phyloP scores from a whole-genome alignment of 2,888 invertebrate species.

The Hirtodrosophila cameraria region DNA sequence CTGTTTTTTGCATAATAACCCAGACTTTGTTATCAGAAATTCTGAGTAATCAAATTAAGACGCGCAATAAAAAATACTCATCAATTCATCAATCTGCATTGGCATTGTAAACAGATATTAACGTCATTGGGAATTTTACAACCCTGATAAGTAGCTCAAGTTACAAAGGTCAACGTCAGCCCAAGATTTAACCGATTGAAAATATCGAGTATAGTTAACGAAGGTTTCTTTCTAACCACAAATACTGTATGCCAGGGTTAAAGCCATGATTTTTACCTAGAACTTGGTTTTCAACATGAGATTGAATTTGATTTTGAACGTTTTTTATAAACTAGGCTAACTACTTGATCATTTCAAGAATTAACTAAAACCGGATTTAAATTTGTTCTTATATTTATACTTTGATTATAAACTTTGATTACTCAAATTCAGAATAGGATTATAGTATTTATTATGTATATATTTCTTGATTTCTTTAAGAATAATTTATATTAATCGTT shows the following conservation, averaged over 20 bases:
- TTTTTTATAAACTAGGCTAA: no score
- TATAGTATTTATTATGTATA: no score
- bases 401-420: no score
- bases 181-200: slow-evolving; percentile 1
- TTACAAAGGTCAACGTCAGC: slow-evolving; percentile 36
- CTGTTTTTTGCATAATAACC: slow-evolving; percentile 28
- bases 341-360: no score
- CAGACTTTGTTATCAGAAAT: slow-evolving; percentile 14
- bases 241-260: slow-evolving; percentile 9
- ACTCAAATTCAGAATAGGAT: no score
- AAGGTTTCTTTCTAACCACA: slow-evolving; percentile 28
- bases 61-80: slow-evolving; percentile 4
- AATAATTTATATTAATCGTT: no score
- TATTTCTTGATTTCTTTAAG: no score
- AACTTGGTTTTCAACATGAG: slow-evolving; percentile 25
- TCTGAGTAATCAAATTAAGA: neutral
- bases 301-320: no score
- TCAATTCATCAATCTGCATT: slow-evolving; percentile 22
- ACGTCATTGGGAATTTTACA: slow-evolving; percentile 9
- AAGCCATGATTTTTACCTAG: slow-evolving; percentile 1
- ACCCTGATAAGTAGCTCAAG: slow-evolving; percentile 13
- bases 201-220: neutral
- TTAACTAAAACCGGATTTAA: no score
- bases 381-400: no score
- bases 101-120: slow-evolving; percentile 39